These are phyloP conservation scores for Rotaria sp. DNA, from an alignment of 2,888 invertebrate genomes.

Conservation along the genomic window DNA sequence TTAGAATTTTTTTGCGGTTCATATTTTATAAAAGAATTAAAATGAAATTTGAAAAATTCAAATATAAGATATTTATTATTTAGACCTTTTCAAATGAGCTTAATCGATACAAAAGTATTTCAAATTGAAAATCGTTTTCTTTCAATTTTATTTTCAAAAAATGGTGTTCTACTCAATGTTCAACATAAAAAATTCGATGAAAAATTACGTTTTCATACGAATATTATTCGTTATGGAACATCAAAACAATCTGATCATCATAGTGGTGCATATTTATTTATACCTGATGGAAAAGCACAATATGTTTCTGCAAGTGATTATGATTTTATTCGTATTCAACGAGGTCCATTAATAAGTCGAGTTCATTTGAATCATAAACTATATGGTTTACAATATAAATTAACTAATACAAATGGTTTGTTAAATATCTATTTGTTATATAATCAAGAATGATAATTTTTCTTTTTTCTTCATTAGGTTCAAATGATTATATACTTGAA, in stretches of 20 bases:
- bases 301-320: not conserved
- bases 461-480: not conserved
- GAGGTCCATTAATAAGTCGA: not conserved
- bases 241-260: constrained; percentile 57
- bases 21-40: too few species aligned
- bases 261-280: constrained; percentile 89
- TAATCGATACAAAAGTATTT: not conserved
- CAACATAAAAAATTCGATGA: not conserved
- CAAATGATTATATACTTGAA: not conserved
- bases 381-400: not conserved
- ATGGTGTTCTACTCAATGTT: constrained; percentile 27
- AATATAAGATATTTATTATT: not conserved
- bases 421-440: not conserved
- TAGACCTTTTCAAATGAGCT: not conserved
- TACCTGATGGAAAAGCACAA: constrained; percentile 61
- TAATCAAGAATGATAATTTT: not conserved
- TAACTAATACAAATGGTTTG: not conserved
- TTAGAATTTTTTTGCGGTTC: too few species aligned
- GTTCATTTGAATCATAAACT: not conserved
- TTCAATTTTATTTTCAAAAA: not conserved
- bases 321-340: not conserved
- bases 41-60: too few species aligned
- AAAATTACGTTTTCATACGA: not conserved
- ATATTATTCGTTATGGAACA: constrained; percentile 64
- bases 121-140: not conserved